Conservation (phyloP, 2,797 vertebrate genomes). For the Acanthopagrus latus region DNA sequence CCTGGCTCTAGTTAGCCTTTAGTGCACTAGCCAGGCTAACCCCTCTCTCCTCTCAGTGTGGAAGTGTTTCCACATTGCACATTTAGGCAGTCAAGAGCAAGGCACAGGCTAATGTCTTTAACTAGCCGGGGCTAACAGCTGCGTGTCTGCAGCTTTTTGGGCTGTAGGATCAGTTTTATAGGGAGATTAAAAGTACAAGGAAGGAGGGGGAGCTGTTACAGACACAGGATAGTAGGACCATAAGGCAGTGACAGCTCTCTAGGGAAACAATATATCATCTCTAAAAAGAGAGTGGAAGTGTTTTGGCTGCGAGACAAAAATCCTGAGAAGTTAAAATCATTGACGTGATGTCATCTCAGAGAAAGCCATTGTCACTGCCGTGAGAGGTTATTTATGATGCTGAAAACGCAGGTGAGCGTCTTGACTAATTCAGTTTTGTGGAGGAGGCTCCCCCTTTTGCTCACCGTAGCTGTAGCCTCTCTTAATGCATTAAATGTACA, state of each 20-base stretch:
- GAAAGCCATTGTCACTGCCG: conserved; percentile 75
- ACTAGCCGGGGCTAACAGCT: conserved; percentile 76
- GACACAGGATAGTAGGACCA: conserved; percentile 77
- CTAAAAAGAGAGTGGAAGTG: conserved; percentile 73
- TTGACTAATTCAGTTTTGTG: conserved; percentile 54
- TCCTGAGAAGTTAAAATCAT: conserved; percentile 81
- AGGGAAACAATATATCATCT: conserved; percentile 84
- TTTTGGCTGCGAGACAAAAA: conserved; percentile 82
- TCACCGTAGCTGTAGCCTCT: conserved; percentile 28
- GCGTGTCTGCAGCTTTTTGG: conserved; percentile 73
- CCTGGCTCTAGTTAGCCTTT: conserved; percentile 77
- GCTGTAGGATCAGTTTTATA: conserved; percentile 76
- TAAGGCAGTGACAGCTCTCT: conserved; percentile 81
- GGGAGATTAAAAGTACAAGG: conserved; percentile 82
- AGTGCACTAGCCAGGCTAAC: conserved; percentile 63
- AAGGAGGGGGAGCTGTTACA: conserved; percentile 45
- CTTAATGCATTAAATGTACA: conserved; percentile 38
- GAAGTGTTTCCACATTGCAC: conserved; percentile 70
- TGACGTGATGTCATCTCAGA: conserved; percentile 82
- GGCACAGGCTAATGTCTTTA: conserved; percentile 77
- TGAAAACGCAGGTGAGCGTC: conserved; percentile 64
- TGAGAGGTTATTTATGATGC: conserved; percentile 72
- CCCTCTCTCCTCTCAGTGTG: conserved; percentile 51
- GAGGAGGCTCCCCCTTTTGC: conserved; percentile 43
- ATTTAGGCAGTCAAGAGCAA: conserved; percentile 67